Evolutionary conservation across 2,113 vertebrate species (phyloP).

Genomic region (Callithrix jacchus): DNA sequence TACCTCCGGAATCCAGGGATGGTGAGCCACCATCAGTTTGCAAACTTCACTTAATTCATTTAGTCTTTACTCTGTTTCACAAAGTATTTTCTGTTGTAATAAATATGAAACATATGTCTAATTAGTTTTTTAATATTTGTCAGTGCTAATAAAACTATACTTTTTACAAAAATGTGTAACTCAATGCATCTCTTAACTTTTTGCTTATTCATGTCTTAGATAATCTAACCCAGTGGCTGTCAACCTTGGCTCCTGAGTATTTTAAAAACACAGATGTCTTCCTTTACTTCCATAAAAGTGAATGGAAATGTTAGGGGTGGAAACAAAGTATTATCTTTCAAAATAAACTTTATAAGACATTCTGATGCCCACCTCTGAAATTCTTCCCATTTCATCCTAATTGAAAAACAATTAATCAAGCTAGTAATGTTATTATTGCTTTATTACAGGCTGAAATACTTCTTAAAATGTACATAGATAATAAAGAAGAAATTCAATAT

Average conservation of each 20-base stretch:
- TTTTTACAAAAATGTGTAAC: neutral
- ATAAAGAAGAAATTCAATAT: neutral
- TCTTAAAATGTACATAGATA: neutral
- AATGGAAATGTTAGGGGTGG: neutral
- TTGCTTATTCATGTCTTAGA: neutral
- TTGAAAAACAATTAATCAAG: neutral
- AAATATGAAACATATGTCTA: neutral
- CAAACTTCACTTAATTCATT: neutral
- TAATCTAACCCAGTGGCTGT: neutral
- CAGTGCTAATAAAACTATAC: neutral
- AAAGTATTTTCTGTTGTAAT: neutral
- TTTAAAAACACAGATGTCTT: neutral
- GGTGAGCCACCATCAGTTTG: neutral
- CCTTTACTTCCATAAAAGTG: neutral
- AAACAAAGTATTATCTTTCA: neutral
- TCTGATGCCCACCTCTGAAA: neutral
- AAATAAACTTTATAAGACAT: neutral
- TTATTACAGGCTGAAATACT: neutral
- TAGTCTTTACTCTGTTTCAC: neutral
- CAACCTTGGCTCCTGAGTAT: neutral
- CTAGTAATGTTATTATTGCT: neutral
- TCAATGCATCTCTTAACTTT: neutral
- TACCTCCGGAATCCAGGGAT: neutral
- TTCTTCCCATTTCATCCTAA: neutral
- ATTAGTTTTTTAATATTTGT: slow-evolving; percentile 9